phyloP scores from a whole-genome alignment of 2,888 invertebrate genomes.

The Cheilosia soror region DNA sequence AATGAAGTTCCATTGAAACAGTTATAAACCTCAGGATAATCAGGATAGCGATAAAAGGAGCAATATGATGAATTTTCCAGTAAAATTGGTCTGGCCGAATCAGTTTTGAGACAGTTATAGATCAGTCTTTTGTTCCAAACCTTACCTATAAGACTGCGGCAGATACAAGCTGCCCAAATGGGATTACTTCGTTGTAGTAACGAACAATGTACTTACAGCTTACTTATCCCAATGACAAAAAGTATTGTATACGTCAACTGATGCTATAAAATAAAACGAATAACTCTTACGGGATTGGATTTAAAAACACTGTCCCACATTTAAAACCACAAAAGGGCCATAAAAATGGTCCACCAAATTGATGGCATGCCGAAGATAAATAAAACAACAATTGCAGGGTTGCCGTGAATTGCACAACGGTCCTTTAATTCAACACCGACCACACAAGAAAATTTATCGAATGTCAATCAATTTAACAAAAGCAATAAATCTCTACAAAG shows the following conservation, averaged over 20 bases:
- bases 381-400: slow-evolving; percentile 26
- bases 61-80: too few species aligned
- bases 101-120: too few species aligned
- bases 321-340: slow-evolving; percentile 24
- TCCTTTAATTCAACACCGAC: slow-evolving; percentile 56
- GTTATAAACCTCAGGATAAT: too few species aligned
- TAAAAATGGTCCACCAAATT: slow-evolving; percentile 37
- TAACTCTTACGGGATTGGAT: neutral
- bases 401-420: slow-evolving; percentile 14
- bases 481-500: slow-evolving; percentile 39
- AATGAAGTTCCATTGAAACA: too few species aligned
- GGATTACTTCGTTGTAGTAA: too few species aligned
- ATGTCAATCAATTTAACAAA: slow-evolving; percentile 66
- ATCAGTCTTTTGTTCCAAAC: too few species aligned
- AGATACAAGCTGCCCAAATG: too few species aligned
- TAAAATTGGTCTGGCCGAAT: too few species aligned
- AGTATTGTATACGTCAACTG: neutral
- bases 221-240: too few species aligned
- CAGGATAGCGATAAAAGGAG: too few species aligned
- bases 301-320: neutral
- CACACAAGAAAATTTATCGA: slow-evolving; percentile 57
- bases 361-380: slow-evolving; percentile 39
- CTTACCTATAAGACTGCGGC: too few species aligned
- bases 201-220: too few species aligned
- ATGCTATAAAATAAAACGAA: neutral